Evolutionary conservation across 2,888 invertebrate species (phyloP).

Genomic region (Amaurobius ferox): DNA sequence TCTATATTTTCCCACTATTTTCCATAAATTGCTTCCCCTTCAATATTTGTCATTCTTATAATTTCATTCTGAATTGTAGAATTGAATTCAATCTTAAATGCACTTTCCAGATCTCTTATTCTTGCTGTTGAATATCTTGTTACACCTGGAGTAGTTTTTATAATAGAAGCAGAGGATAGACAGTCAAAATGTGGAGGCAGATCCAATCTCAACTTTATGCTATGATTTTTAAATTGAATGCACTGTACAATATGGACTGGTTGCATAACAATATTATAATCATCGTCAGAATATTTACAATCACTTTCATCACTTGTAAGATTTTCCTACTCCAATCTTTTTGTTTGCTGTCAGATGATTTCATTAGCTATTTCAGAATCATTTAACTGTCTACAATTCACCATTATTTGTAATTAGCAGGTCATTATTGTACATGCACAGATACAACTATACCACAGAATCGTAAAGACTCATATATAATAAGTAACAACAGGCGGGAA

Average conservation of each 20-base stretch:
- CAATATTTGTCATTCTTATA: constrained; percentile 8
- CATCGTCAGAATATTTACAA: background rate
- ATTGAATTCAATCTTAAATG: constrained; percentile 10
- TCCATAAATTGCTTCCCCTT: no score
- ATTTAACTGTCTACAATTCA: no score
- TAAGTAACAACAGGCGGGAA: no score
- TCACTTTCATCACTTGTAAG: constrained; percentile 1
- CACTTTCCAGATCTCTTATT: constrained; percentile 10
- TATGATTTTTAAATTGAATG: no score
- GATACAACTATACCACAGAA: no score
- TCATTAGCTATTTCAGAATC: no score
- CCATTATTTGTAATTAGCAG: no score
- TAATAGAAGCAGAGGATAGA: background rate
- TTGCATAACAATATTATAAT: background rate
- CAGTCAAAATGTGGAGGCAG: background rate
- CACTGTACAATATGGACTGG: background rate
- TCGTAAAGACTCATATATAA: no score
- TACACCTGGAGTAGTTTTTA: background rate
- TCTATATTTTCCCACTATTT: no score
- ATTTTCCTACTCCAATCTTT: background rate
- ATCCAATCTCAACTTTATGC: constrained; percentile 6
- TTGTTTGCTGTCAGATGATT: no score
- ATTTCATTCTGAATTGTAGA: constrained; percentile 18
- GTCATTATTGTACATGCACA: no score
- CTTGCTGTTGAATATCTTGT: constrained; percentile 21